These are phyloP conservation scores for Elysia crispata DNA, from an alignment of 2,888 invertebrate species.

Conservation along the genomic window DNA sequence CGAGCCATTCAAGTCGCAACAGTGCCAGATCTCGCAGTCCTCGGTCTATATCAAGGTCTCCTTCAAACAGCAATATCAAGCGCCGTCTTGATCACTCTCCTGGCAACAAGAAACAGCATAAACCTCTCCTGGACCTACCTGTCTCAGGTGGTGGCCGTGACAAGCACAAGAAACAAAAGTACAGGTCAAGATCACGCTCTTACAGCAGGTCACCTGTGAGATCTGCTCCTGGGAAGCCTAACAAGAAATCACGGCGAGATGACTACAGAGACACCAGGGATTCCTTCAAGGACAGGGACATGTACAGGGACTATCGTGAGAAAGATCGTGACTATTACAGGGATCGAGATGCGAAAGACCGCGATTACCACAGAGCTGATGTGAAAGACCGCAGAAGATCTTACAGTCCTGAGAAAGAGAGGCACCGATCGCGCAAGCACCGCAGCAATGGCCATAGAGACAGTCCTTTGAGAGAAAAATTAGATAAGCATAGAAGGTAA, in stretches of 20 bases:
- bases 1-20: slow-evolving; percentile 53
- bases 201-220: slow-evolving; percentile 57
- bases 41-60: slow-evolving; percentile 41
- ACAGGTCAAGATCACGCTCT: slow-evolving; percentile 56
- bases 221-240: slow-evolving; percentile 47
- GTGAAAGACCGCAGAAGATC: slow-evolving; percentile 47
- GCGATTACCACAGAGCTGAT: slow-evolving; percentile 34
- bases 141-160: slow-evolving; percentile 53
- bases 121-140: slow-evolving; percentile 35
- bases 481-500: slow-evolving; percentile 45
- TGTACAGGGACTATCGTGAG: slow-evolving; percentile 27
- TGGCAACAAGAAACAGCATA: slow-evolving; percentile 58
- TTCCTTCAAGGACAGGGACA: slow-evolving; percentile 37
- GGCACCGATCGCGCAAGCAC: slow-evolving; percentile 63
- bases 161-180: slow-evolving; percentile 59
- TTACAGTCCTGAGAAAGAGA: slow-evolving; percentile 58
- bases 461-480: slow-evolving; percentile 58
- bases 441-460: slow-evolving; percentile 62
- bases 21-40: slow-evolving; percentile 61
- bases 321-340: slow-evolving; percentile 49
- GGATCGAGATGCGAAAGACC: slow-evolving; percentile 42
- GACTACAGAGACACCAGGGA: slow-evolving; percentile 36
- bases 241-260: slow-evolving; percentile 36
- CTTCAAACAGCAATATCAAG: slow-evolving; percentile 51
- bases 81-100: slow-evolving; percentile 49